Evolutionary conservation across 2,888 invertebrate genomes (phyloP), one percentile per base, ranked within the genome.

Genomic region (Ypsolopha scabrella): DNA sequence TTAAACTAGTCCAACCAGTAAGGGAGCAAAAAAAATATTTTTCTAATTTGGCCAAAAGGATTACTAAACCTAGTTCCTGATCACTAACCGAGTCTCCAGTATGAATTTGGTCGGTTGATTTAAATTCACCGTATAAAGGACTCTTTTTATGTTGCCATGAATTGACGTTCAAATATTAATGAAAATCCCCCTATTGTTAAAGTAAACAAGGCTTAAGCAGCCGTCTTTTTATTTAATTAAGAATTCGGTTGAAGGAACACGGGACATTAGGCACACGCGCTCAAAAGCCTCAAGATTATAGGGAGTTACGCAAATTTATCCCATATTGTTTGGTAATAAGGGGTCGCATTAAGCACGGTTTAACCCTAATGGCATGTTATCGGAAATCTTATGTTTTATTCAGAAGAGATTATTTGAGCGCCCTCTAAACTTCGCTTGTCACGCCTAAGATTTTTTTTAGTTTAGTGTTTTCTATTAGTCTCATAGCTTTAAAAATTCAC

Each of bases 361-460:
- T 75, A 80, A 73, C 75, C 74, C 74, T 80, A 77, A 80, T 76
- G 76, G 74, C 73, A 72, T 68, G 73, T 75, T 80, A 85, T 82
- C 80, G 74, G 73, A 68, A 67, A 76, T 75, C 81, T 80, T 75
- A 85, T 83, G 83, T 82, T 71, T 86, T 83, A 85, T 86, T 85
- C 83, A 86, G 64, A 64, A 59, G 72, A 78, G 78, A 82, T 86
- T 80, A 83, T 24, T 24, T 24, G 24, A 24, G 43, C 13, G 43
- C 43, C 13, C 43, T 14, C 14, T n/a, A 11, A 6, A 43, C 14
- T 14, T 14, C 7, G 13, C 43, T 8, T 13, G 43, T 43, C 43
- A 43, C 8, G 11, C 43, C 43, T 43, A 43, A 13, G 39, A 43
- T 14, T 43, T 13, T 43, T 14, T 39, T 7, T n/a, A n/a, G n/a